Evolutionary conservation across 2,888 invertebrate genomes (phyloP), one percentile per base, ranked within the genome.

Genomic region (Drosophila kuntzei): DNA sequence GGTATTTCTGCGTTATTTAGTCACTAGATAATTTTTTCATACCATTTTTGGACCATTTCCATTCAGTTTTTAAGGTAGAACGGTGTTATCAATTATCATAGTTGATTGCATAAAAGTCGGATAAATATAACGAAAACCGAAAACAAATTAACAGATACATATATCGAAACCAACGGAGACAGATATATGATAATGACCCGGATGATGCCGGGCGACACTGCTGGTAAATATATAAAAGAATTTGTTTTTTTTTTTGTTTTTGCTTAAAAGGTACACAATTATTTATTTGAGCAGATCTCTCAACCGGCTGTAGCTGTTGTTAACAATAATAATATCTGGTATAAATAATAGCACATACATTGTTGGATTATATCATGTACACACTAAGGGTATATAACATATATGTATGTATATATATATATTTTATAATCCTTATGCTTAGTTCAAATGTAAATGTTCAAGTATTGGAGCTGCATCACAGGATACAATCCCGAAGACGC

Each of bases 251-350:
- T 53, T 36, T 37, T 43, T 1, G 16, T 41, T 65, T 51, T 25
- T 36, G n/a, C 46, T 71, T 68, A 60, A 53, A 49, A 58, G 43
- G 27, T 72, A 68, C 55, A 75, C 67, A 75, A 61, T 62, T 66
- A 59, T 71, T 82, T 29, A 51, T 51, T 59, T 84, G 82, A 79
- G 76, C 72, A 64, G 67, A 49, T 78, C 50, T 65, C 12, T 54
- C 55, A 53, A 64, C 50, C 39, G 62, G 64, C 37, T 39, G 64
- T 60, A 64, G 50, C 27, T 39, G 64, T 62, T 62, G 57, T 27
- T 51, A 51, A 51, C 25, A 51, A 39, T 51, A 51, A 51, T 51
- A 51, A 51, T 41, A 54, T 54, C 53, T 58, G 34, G 34, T 58
- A 27, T 25, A 47, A 43, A 20, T 66, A 72, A 43, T 67, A 66